Base-by-base conservation (phyloP, 2,888 invertebrate species). In the Chirona hameri region DNA sequence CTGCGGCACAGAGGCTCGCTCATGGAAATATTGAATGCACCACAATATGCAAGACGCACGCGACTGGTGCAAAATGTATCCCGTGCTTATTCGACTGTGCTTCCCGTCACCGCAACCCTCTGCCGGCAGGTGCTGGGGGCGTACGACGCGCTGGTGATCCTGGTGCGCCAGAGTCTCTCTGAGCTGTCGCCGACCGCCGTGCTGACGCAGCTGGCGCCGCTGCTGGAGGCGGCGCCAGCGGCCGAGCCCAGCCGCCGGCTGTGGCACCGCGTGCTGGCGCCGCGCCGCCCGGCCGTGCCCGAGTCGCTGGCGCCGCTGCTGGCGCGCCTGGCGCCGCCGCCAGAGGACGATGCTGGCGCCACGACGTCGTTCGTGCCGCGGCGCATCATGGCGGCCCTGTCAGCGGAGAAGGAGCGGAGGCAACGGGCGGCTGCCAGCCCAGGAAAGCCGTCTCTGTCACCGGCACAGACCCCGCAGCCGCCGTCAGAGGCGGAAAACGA, bases 331-430 rank as follows among this genome's bases (percentile, higher is more conserved):
- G 24, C 76, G 76, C 39, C 46, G 39, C 76, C 24, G 39, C 9
- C 39, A 24, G 76, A 39, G 76, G 72, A 29, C 31, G 18, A 5
- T 9, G 24, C 14, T 7, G 46, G 21, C 21, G 24, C 15, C 7
- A 15, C 46, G 39, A 5, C 76, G 46, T 24, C 76, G 46, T 76
- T 76, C 31, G 46, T 46, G 76, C 60, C 83, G 46, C 60, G 72
- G 18, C 52, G 27, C 7, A 82, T 57, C 29, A 72, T 79, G 55
- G 46, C 57, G 31, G 65, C 83, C 12, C 46, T 52, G 14, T 31
- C 76, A 29, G 81, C 82, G 21, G 76, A 81, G 60, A 83, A 69
- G 31, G 27, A 39, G 55, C 60, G 79, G 4, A 48, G 81, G n/a
- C 57, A 46, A 27, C 9, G 24, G 76, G 76, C 81, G 60, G 27